Conservation (phyloP, 2,888 invertebrate species). For the Augochlorella aurata region DNA sequence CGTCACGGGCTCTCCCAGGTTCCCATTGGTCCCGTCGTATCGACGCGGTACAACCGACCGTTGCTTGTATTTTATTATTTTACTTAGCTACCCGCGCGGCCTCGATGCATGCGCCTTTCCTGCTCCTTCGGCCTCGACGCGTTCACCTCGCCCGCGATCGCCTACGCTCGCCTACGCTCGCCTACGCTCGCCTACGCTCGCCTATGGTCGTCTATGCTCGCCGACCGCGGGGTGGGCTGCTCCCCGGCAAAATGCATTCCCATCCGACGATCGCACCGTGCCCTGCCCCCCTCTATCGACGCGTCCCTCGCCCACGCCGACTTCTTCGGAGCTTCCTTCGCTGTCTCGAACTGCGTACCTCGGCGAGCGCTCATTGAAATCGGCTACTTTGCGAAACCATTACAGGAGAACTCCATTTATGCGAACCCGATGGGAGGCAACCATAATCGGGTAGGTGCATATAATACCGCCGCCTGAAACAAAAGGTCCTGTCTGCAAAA, state of each 20-base stretch:
- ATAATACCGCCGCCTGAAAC: too few relatives aligned
- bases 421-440: too few relatives aligned
- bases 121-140: conserved; percentile 37
- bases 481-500: too few relatives aligned
- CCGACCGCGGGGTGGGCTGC: too few relatives aligned
- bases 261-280: conserved; percentile 40
- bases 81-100: conserved; percentile 70
- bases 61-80: conserved; percentile 79
- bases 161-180: background rate
- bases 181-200: background rate
- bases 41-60: conserved; percentile 65
- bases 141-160: conserved; percentile 20
- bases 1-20: conserved; percentile 74
- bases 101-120: conserved; percentile 63
- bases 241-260: conserved; percentile 52
- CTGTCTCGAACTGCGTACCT: background rate
- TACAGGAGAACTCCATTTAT: too few relatives aligned
- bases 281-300: conserved; percentile 17
- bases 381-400: background rate
- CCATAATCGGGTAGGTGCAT: too few relatives aligned
- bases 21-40: conserved; percentile 78
- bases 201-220: too few relatives aligned
- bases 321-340: conserved; percentile 30
- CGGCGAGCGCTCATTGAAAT: background rate
- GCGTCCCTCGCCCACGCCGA: conserved; percentile 9